Base-by-base conservation (phyloP, 2,113 vertebrate species). In the Thalassarche chlororhynchos region DNA sequence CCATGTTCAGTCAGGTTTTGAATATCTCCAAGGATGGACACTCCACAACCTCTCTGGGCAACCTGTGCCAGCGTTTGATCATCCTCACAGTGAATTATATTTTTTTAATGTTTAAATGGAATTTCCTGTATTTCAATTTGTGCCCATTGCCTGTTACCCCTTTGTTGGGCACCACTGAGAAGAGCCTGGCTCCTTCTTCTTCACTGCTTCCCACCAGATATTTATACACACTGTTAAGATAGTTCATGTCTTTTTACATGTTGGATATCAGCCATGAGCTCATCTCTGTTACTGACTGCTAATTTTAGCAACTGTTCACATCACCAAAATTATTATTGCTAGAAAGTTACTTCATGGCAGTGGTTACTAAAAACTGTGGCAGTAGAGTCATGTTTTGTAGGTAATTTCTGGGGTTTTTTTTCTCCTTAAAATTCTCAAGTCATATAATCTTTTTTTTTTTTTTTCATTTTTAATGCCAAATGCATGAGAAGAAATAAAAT, bases 241-340 rank as follows among this genome's bases (percentile, higher is more conserved):
- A 89, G 51, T 60, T 93, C 57, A 52, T 15, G 20, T 34, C 61
- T 71, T 94, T 79, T 44, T 16, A 31, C 36, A 65, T 11, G 34
- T 0, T 87, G 61, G 80, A 10, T 24, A 76, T 38, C 54, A 93
- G 72, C 81, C 54, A 83, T 31, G 72, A 90, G 58, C 49, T 92
- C 77, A 2, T 31, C 57, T 72, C 62, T 62, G 28, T 60, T 69
- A 68, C 18, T 82, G 69, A 84, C 25, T 54, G 77, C 58, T 93
- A 26, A 71, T 65, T 89, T 91, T 72, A 90, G 62, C 46, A 90
- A 36, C 57, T 42, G 65, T 46, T 93, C 66, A 84, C 38, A 87
- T 66, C 76, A 95, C 32, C 34, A 74, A 38, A 69, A 40, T 55
- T 87, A 87, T 93, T 96, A 96, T 80, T 96, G 89, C 70, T 83